Evolutionary conservation across 2,888 invertebrate genomes (phyloP).

Genomic region (Galeruca laticollis): DNA sequence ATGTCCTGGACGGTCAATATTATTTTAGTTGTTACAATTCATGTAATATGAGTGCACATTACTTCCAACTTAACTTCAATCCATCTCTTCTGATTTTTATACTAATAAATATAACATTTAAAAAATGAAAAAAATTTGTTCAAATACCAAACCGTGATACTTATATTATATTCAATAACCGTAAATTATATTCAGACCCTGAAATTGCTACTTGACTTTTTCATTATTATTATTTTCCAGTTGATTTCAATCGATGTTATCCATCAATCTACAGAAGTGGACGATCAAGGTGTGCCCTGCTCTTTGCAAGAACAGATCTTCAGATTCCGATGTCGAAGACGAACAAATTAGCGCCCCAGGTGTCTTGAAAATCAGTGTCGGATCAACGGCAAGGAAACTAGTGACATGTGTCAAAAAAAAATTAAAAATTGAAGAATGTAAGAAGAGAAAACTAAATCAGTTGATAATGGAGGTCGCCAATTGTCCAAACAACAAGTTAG

Average conservation of each 20-base stretch:
- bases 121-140: neutral
- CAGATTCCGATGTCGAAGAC: conserved; percentile 41
- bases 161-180: neutral
- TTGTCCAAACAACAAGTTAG: too few species aligned
- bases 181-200: conserved; percentile 15
- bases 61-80: neutral
- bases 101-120: too few species aligned
- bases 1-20: too few species aligned
- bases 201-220: conserved; percentile 32
- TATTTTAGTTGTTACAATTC: too few species aligned
- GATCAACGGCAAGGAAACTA: too few species aligned
- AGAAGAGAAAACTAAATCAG: too few species aligned
- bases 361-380: conserved; percentile 17
- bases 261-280: conserved; percentile 43
- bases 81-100: too few species aligned
- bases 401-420: neutral
- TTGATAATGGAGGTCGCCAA: too few species aligned
- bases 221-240: conserved; percentile 29
- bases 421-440: neutral
- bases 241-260: conserved; percentile 35
- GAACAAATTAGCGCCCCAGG: conserved; percentile 44
- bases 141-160: conserved; percentile 6
- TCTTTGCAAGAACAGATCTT: conserved; percentile 30
- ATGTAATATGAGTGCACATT: too few species aligned
- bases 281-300: conserved; percentile 40